phyloP scores from a whole-genome alignment of 2,113 vertebrate species.

The Agelaius phoeniceus region DNA sequence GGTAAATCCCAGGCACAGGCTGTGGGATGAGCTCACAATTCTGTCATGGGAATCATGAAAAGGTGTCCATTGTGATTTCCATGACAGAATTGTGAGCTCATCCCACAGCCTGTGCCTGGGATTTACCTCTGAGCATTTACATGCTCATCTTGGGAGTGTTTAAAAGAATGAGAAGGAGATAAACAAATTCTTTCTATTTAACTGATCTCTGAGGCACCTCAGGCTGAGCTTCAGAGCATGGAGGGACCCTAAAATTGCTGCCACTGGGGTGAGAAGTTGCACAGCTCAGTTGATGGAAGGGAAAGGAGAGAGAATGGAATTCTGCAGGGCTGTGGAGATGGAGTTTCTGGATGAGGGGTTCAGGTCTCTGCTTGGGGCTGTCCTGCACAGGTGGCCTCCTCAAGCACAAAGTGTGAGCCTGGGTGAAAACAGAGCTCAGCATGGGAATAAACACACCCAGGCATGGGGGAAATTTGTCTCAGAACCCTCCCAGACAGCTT shows the following conservation, averaged over 20 bases:
- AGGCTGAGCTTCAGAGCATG: not conserved
- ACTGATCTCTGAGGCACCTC: not conserved
- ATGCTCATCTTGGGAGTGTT: not conserved
- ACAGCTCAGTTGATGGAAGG: not conserved
- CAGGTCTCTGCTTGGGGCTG: not conserved
- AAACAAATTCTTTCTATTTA: not conserved
- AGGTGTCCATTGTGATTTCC: accelerated
- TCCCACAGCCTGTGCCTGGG: not conserved
- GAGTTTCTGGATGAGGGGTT: not conserved
- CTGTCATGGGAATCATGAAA: too few relatives aligned
- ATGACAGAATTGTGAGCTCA: accelerated
- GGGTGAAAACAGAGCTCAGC: not conserved
- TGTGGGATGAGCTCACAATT: too few relatives aligned
- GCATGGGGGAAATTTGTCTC: not conserved
- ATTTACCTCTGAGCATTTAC: not conserved
- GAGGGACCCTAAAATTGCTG: not conserved
- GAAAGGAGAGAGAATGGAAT: not conserved
- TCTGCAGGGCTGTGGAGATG: not conserved
- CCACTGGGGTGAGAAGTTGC: not conserved
- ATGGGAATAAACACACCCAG: not conserved
- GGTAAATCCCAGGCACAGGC: too few relatives aligned
- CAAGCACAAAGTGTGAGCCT: not conserved
- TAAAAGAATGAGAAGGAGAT: not conserved
- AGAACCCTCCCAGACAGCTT: not conserved
- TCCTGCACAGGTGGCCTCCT: not conserved